Base-by-base conservation (phyloP, 2,113 vertebrate species). In the Alligator sinensis region DNA sequence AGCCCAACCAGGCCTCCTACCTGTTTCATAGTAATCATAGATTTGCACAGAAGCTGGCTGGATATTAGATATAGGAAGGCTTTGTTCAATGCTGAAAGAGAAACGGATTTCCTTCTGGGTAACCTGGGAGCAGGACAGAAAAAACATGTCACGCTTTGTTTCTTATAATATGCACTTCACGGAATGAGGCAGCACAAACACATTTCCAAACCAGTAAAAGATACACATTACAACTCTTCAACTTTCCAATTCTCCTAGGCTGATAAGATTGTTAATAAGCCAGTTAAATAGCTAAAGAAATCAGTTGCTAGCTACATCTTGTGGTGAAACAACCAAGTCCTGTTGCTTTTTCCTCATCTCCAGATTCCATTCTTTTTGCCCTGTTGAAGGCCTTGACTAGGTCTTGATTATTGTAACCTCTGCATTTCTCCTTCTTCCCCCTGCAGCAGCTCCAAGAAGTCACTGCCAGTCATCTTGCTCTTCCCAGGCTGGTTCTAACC, bases 21-120 rank as follows among this genome's bases (percentile, higher is more conserved):
- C 98, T 95, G 98, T 97, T 95, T 98, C 97, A 17, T 99, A 99
- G 93, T 98, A 99, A 96, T 99, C 98, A 2, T 98, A 98, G 19
- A 99, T 82, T 66, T 97, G 94, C 85, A 98, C 95, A 59, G 98
- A 96, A 4, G 97, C 98, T 68, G 98, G 97, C 77, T 98, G 98
- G 82, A 98, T 97, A 84, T 98, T 97, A 14, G 97, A 92, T 6
- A 99, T 96, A n/a, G 82, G 92, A 60, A 97, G 55, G 25, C 97
- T 97, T 94, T 98, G 97, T 75, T 98, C 82, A n/a, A 98, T 79
- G 2, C 38, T 30, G 15, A 95, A 99, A 74, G 64, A 55, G 34
- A 97, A 98, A 86, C 5, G 92, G 81, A 96, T 81, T 91, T 89
- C 30, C 22, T 95, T 60, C 63, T 30, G 84, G 77, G 94, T 87